Evolutionary conservation across 64 coral and sea anemone species (phyloP), one percentile per base, ranked within the genome.

Genomic region (Platygyra sinensis): DNA sequence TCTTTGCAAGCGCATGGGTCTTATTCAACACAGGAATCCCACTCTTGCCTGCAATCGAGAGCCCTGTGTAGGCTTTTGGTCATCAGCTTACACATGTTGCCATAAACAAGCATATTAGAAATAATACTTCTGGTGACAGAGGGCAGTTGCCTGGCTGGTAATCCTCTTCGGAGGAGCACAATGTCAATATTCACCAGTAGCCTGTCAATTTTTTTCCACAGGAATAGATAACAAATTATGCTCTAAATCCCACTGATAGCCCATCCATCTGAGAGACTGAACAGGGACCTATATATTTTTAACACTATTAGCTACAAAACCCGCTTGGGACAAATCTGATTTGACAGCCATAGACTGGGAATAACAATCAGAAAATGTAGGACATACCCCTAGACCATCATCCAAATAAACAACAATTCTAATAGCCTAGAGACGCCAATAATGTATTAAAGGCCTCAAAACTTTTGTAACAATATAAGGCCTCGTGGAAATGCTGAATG

Each of bases 11-110:
- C 33, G 33, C 33, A 67, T 89, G 8, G 24, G 52, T 87, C 73
- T 25, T 90, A 60, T 5, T 5, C 19, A 29, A 90, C 60, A 14
- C 30, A 20, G 54, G 71, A 73, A 64, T 64, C 33, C 94, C 67
- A 95, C 39, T 46, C 55, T 19, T 59, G 19, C n/a, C 89, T 72
- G 5, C 83, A 63, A 79, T 91, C 71, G 29, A 91, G 74, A 49
- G 39, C 27, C 72, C 78, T 51, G 50, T 88, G 61, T 30, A 95
- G 63, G 8, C 76, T 24, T 50, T 87, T 87, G 24, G 93, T 91
- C 89, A 91, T 95, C 22, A 95, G 55, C 55, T 91, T 91, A n/a
- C 76, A 91, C 31, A 95, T 38, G 22, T 82, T 91, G 24, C 94
- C 94, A 88, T 91, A 91, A 42, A 91, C 89, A 30, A 88, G 82